Base-by-base conservation (phyloP, 1,140 invertebrate genomes). In the Pogonus chalceus region DNA sequence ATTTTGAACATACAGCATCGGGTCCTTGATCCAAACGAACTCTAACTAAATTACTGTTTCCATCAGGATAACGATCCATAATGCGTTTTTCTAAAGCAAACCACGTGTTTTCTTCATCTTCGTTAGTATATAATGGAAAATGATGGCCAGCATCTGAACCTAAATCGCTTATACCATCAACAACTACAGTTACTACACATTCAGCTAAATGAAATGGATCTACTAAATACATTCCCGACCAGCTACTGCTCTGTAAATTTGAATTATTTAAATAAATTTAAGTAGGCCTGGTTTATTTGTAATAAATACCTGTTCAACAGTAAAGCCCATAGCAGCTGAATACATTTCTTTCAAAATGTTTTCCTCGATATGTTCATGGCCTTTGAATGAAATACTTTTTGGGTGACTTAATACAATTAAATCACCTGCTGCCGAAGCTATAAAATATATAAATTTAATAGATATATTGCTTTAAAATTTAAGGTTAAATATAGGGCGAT, bases 141-240 rank as follows among this genome's bases (percentile, higher is more conserved):
- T 68, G 70, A 62, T 78, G 77, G 1, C 76, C 75, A 53, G 77
- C 77, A 21, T 68, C 69, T 37, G 66, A 61, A 52, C 67, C 75
- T 31, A 81, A 72, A 50, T 72, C 73, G 24, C 76, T 63, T 20
- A 87, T 70, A 53, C 87, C 87, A 69, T 87, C 82, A 35, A 92
- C 74, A 31, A 80, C 79, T 24, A 92, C 73, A 24, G 79, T 78
- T 21, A 91, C 83, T 47, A 87, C 77, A 26, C 84, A 85, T 70
- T 88, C 83, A 22, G 89, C 85, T 53, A 85, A 75, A 56, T 81
- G 76, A 59, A 92, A 91, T 7, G 88, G 83, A 72, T 88, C 78
- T 1, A 70, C 75, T 43, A 90, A 77, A 23, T 71, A 75, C 51
- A 92, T 62, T 14, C 86, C 87, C 59, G 73, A 73, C 86, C 88